Percentiles rank a stretch among this genome's conserved stretches.
Conservation (phyloP, 2,888 invertebrate species). For the Unio delphinus region DNA sequence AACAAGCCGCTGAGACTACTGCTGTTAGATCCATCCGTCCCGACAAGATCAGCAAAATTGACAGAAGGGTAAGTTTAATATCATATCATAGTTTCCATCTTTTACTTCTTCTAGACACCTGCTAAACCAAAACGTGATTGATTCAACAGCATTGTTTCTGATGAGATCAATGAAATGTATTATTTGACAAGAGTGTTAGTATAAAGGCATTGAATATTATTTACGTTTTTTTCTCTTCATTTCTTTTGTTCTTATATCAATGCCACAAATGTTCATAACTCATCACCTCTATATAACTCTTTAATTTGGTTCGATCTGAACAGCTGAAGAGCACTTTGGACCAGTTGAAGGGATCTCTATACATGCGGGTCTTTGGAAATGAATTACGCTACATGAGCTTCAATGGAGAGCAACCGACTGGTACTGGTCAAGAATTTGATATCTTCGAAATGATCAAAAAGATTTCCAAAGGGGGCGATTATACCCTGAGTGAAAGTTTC, state of each 20-base stretch:
- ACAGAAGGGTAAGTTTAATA: conserved; percentile 29
- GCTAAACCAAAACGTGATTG: too few relatives aligned
- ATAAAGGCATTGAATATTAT: too few relatives aligned
- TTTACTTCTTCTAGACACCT: too few relatives aligned
- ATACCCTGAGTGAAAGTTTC: conserved; percentile 77
- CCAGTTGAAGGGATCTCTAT: conserved; percentile 74
- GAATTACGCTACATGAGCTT: conserved; percentile 75
- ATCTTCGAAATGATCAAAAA: conserved; percentile 43
- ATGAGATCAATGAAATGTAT: too few relatives aligned
- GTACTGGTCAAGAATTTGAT: conserved; percentile 27
- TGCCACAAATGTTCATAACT: too few relatives aligned
- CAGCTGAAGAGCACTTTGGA: conserved; percentile 41
- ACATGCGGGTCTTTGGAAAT: conserved; percentile 90
- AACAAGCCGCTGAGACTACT: conserved; percentile 27
- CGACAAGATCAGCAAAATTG: conserved; percentile 39
- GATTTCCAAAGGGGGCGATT: conserved; percentile 49
- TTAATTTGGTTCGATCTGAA: background rate
- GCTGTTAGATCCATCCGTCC: conserved; percentile 32
- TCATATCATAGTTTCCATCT: background rate
- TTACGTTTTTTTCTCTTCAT: too few relatives aligned
- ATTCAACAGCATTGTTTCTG: too few relatives aligned
- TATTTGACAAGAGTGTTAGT: too few relatives aligned
- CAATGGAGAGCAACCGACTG: conserved; percentile 29
- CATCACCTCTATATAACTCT: too few relatives aligned
- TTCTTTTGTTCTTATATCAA: too few relatives aligned